Base-by-base conservation (phyloP, 1,140 invertebrate genomes). In the Drosophila paulistorum region DNA sequence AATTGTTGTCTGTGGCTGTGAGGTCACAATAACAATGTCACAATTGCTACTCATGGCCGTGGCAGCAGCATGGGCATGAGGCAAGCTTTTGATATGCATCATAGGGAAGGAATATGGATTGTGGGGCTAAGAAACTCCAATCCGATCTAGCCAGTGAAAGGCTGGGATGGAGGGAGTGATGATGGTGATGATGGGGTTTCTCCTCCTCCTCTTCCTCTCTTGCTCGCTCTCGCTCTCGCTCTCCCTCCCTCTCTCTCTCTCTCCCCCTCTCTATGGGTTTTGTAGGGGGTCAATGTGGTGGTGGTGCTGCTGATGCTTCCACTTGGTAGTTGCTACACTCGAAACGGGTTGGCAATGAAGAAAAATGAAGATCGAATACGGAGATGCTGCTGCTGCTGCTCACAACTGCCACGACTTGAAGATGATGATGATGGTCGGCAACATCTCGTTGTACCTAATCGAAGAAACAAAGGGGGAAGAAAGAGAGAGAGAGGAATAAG, bases 41-140 rank as follows among this genome's bases (percentile, higher is more conserved):
- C 90, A 91, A 79, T 91, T 91, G 62, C 81, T 91, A 73, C 81
- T 84, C 90, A 91, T 91, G 57, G 90, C 77, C 67, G 90, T 89
- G 54, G 90, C 82, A 62, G 90, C 90, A 61, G 84, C 78, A 83
- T 91, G 90, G 72, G 90, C 90, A 76, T 91, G 90, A 68, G 90
- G 90, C 80, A 91, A 75, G 63, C 73, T 91, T 74, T 91, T 91
- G 73, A 91, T 91, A 83, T 91, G 90, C 90, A 91, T 91, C 82
- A 79, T 83, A 58, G 69, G 41, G 23, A 13, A 13, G 37, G 37
- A 14, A 33, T 26, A 30, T 30, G 30, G 59, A 54, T 5, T 39
- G 4, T 37, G 26, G n/a, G 55, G 54, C 3, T 39, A 41, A 23
- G 45, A 51, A 37, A 10, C 33, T 62, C 60, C 59, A 37, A 37